Evolutionary conservation across 2,113 vertebrate genomes (phyloP).

Genomic region (Podarcis cretensis): DNA sequence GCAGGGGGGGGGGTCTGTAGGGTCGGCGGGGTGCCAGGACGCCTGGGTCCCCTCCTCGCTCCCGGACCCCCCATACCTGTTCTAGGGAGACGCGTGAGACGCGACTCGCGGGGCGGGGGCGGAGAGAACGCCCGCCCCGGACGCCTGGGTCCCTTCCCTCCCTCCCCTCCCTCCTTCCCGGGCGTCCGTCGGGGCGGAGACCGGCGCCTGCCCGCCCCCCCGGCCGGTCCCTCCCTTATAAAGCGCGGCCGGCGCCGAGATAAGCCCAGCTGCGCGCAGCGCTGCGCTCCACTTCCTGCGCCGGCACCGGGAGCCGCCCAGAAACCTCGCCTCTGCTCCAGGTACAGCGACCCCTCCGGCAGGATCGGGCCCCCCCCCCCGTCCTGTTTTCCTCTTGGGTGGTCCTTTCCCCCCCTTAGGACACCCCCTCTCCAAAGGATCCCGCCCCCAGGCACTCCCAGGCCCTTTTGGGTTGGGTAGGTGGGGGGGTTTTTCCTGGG

Average conservation of each 20-base stretch:
- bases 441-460: neutral
- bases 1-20: too few relatives aligned
- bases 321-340: neutral
- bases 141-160: neutral
- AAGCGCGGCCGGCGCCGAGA: neutral
- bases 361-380: too few relatives aligned
- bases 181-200: neutral
- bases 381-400: too few relatives aligned
- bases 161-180: neutral
- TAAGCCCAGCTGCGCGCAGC: too few relatives aligned
- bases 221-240: neutral
- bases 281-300: neutral
- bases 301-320: neutral
- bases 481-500: too few relatives aligned
- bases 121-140: neutral
- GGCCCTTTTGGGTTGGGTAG: neutral
- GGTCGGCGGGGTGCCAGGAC: neutral
- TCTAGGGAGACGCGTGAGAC: neutral
- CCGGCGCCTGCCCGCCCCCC: neutral
- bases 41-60: neutral
- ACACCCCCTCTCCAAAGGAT: neutral
- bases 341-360: too few relatives aligned
- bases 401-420: neutral
- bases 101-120: too few relatives aligned
- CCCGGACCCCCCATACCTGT: neutral